A percentile compares a stretch with the other conserved stretches of the same genome.
These are phyloP conservation scores for Cabera pusaria DNA, from an alignment of 2,888 invertebrate species.

Conservation along the genomic window DNA sequence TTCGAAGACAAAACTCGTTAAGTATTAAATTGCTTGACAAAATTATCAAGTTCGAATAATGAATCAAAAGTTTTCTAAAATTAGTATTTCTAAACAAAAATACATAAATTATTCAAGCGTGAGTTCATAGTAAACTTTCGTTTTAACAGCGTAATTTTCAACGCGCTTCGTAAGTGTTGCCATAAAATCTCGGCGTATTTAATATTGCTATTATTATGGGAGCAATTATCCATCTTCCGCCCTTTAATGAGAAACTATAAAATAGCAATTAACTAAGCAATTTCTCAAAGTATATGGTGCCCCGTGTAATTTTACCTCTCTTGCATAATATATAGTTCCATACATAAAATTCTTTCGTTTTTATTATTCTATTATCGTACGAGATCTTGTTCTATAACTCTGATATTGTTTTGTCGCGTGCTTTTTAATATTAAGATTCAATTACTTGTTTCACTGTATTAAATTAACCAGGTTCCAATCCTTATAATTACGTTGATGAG, in stretches of 20 bases:
- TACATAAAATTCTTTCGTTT: constrained; percentile 17
- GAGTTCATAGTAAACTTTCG: constrained; percentile 7
- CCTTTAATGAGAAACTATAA: constrained; percentile 50
- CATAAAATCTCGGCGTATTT: constrained; percentile 30
- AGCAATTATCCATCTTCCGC: constrained; percentile 43
- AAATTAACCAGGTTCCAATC: constrained; percentile 12
- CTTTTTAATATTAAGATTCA: constrained; percentile 19
- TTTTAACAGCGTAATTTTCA: constrained; percentile 13
- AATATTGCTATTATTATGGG: constrained; percentile 30
- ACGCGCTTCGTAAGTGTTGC: constrained; percentile 22
- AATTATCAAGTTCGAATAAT: constrained; percentile 21
- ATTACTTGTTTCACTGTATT: constrained; percentile 20
- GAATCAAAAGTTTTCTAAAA: constrained; percentile 1
- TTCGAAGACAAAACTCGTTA: constrained; percentile 24
- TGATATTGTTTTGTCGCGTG: constrained; percentile 24
- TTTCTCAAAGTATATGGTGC: constrained; percentile 40
- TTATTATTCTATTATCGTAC: constrained; percentile 28
- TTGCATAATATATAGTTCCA: constrained; percentile 24
- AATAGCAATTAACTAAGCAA: constrained; percentile 46
- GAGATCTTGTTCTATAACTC: constrained; percentile 14
- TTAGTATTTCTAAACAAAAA: background rate
- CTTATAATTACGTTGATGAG: constrained; percentile 12
- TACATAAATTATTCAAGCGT: background rate
- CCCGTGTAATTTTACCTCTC: constrained; percentile 38
- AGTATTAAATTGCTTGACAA: constrained; percentile 25